Evolutionary conservation across 2,888 invertebrate genomes (phyloP).

Genomic region (Coleophora flavipennella): DNA sequence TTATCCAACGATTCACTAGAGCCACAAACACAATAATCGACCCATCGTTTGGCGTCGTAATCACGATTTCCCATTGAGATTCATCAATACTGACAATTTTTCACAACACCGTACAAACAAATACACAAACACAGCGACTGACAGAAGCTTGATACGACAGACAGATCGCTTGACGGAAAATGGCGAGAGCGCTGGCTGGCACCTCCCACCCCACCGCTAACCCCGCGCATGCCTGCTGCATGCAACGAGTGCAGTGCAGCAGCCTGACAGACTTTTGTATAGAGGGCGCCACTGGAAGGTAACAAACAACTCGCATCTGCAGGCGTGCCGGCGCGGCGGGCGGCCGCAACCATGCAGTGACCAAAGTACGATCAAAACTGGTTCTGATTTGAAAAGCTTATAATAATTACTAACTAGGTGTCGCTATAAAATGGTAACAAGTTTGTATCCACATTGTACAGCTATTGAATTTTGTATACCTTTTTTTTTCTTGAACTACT

Average conservation of each 20-base stretch:
- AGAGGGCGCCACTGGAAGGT: conserved; percentile 39
- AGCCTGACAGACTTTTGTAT: too few relatives aligned
- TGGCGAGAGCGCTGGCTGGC: conserved; percentile 58
- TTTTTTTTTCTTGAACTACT: too few relatives aligned
- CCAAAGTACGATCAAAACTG: too few relatives aligned
- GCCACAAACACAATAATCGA: conserved; percentile 66
- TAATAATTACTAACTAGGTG: too few relatives aligned
- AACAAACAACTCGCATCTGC: not conserved
- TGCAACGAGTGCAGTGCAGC: conserved; percentile 5
- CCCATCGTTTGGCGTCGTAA: conserved; percentile 65
- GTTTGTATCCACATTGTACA: too few relatives aligned
- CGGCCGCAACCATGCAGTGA: too few relatives aligned
- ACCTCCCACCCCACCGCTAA: conserved; percentile 45
- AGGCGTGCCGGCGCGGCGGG: too few relatives aligned
- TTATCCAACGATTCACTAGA: conserved; percentile 62
- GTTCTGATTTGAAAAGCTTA: too few relatives aligned
- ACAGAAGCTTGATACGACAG: conserved; percentile 64
- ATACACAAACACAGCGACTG: conserved; percentile 68
- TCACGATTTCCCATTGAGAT: conserved; percentile 70
- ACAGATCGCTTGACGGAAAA: conserved; percentile 60
- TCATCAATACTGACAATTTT: conserved; percentile 68
- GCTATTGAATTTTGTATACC: too few relatives aligned
- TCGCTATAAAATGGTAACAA: too few relatives aligned
- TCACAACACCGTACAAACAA: conserved; percentile 57
- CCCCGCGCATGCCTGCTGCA: conserved; percentile 46